Evolutionary conservation across 2,797 vertebrate species (phyloP).

Genomic region (Sibirionetta formosa): DNA sequence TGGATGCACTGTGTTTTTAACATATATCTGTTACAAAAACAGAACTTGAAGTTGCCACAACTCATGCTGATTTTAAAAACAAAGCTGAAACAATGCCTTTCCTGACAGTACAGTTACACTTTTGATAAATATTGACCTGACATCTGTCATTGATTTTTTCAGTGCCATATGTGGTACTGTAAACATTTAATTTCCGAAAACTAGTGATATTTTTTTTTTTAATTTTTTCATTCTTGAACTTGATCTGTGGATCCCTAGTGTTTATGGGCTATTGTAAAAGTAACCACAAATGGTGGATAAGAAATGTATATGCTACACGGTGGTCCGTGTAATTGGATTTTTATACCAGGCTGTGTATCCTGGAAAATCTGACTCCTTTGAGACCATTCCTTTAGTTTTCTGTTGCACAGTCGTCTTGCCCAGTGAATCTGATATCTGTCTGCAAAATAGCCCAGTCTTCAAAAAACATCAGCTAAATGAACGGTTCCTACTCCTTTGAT

Average conservation of each 20-base stretch:
- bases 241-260: background rate
- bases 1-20: background rate
- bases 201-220: background rate
- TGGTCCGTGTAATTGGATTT: background rate
- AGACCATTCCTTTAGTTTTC: background rate
- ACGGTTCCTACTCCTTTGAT: background rate
- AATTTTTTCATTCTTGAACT: background rate
- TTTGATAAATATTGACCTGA: background rate
- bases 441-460: background rate
- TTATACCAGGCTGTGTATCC: background rate
- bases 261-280: background rate
- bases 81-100: conserved; percentile 9
- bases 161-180: background rate
- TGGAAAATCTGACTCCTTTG: background rate
- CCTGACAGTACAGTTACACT: background rate
- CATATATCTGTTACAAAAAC: background rate
- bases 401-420: background rate
- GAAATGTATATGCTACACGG: background rate
- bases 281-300: background rate
- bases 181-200: background rate
- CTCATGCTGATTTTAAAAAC: background rate
- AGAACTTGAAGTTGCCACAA: background rate
- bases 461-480: background rate
- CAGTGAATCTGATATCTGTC: background rate
- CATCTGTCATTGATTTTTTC: background rate